Evolutionary conservation across 2,113 vertebrate genomes (phyloP), one percentile per base, ranked within the genome.

Genomic region (Lota lota): DNA sequence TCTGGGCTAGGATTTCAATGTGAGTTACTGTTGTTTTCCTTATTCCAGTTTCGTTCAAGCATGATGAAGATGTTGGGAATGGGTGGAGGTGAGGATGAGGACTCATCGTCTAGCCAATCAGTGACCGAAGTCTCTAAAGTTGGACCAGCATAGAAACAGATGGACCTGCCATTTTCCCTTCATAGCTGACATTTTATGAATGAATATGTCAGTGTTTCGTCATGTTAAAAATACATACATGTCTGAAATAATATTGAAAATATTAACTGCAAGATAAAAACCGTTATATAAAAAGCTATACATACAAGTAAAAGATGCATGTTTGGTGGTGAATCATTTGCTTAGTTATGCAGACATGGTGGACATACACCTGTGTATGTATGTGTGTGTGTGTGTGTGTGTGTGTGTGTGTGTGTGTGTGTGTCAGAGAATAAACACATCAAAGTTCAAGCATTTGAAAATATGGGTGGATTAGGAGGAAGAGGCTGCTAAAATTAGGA

Each of bases 111-210:
- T 15, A 62, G 5, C 78, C 80, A 80, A 22, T 89, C 89, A 58
- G 81, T 88, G 72, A 92, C 90, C 36, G 90, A 93, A 84, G 88
- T 92, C 69, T 91, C 91, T 66, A 88, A 89, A 66, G 89, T 91
- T 16, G 79, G 65, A 0, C 85, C 87, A 57, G 84, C 80, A 63
- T 84, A 83, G 67, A 70, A 56, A n/a, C 54, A 61, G 56, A 58
- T 53, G 22, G 2, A 22, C 33, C 36, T 14, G 47, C 5, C 54
- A 33, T 62, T n/a, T 62, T 47, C 15, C 24, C 21, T 22, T 5
- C n/a, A 20, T 12, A n/a, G n/a, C 20, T 21, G n/a, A 59, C 21
- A 12, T 19, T 20, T 59, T 21, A 40, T 20, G 47, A 19, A 40
- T 63, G 33, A n/a, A 21, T 40, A 64, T 21, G 19, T 21, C 5